phyloP scores from a whole-genome alignment of 2,797 vertebrate species.

The Spinus olivaceus region DNA sequence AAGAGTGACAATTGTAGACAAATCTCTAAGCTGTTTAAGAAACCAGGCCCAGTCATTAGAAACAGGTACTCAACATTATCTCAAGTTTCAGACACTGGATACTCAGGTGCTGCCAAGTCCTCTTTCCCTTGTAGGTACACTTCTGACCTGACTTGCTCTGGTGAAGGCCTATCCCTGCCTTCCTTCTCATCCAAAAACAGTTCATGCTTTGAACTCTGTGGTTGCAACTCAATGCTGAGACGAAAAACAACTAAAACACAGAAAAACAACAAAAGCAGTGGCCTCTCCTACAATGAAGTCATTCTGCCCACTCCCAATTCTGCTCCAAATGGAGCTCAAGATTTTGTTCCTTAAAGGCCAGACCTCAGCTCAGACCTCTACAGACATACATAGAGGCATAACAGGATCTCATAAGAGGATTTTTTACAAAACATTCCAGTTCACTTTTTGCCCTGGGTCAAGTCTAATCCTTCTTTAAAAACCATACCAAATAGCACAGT shows the following conservation, averaged over 20 bases:
- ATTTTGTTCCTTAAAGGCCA: not conserved
- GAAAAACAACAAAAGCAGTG: not conserved
- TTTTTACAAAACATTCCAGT: not conserved
- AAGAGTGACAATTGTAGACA: not conserved
- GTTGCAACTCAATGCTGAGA: not conserved
- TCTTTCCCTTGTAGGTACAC: not conserved
- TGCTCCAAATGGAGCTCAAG: not conserved
- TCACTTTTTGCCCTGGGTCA: not conserved
- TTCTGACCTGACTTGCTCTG: not conserved
- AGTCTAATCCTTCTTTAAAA: not conserved
- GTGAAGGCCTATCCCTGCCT: not conserved
- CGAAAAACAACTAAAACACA: not conserved
- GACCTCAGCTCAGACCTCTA: not conserved
- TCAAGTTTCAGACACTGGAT: not conserved
- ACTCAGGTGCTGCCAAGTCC: not conserved
- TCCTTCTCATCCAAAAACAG: not conserved
- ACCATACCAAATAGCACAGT: rapidly evolving
- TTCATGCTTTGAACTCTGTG: not conserved
- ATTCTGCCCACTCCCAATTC: not conserved
- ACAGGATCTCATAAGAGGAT: not conserved
- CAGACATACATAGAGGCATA: not conserved
- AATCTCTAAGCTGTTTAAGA: not conserved
- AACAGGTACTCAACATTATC: not conserved
- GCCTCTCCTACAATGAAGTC: not conserved
- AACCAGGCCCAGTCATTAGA: not conserved